Evolutionary conservation across 2,888 invertebrate species (phyloP).

Genomic region (Ochropacha duplaris): DNA sequence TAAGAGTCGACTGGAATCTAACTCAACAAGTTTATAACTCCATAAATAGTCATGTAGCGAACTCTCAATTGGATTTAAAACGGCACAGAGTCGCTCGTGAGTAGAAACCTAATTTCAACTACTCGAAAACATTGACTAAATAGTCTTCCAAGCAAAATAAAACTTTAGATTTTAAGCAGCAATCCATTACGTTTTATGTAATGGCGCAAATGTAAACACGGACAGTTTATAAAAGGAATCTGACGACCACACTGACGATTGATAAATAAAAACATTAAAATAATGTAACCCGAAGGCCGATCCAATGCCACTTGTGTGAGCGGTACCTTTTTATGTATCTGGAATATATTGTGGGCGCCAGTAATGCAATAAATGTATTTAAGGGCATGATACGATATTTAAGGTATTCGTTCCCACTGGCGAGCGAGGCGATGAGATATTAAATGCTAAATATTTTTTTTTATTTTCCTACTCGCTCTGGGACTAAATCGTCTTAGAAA

Average conservation of each 20-base stretch:
- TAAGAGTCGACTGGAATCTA: not conserved
- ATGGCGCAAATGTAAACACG: not conserved
- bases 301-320: conserved; percentile 5
- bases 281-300: conserved; percentile 33
- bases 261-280: conserved; percentile 17
- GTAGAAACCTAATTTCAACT: not conserved
- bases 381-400: conserved; percentile 11
- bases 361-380: conserved; percentile 20
- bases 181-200: not conserved
- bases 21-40: not conserved
- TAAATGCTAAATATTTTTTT: no score
- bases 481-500: no score
- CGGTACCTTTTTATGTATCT: conserved; percentile 20
- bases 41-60: not conserved
- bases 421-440: no score
- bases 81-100: not conserved
- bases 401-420: no score
- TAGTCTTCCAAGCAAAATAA: not conserved
- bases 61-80: not conserved
- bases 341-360: conserved; percentile 22
- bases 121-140: not conserved
- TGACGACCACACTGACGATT: conserved; percentile 20
- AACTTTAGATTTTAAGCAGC: not conserved
- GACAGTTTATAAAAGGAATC: conserved; percentile 8
- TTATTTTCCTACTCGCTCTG: no score